Conservation (phyloP, 2,113 vertebrate genomes). For the Sinosuthora webbiana region DNA sequence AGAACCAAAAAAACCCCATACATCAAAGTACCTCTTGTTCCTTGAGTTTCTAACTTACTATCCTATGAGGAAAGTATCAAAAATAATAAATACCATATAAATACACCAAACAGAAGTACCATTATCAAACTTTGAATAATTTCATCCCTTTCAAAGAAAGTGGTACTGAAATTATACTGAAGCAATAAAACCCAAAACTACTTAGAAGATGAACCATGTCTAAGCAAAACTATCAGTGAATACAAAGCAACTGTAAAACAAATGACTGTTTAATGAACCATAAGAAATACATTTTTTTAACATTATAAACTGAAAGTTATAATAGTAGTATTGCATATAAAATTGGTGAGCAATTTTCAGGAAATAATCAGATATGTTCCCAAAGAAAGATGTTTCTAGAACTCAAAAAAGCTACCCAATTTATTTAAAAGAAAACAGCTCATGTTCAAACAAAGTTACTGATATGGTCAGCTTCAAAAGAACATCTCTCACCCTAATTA, state of each 20-base stretch:
- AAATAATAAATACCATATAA: background rate
- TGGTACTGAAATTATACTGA: background rate
- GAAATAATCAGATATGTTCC: background rate
- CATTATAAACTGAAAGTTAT: background rate
- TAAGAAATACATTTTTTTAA: background rate
- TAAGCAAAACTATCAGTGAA: background rate
- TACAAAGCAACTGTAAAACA: background rate
- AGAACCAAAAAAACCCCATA: fast-evolving
- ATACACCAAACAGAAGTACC: background rate
- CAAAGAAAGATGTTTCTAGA: background rate
- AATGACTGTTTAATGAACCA: background rate
- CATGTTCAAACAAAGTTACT: background rate
- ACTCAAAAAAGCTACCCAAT: background rate
- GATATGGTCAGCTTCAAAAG: background rate
- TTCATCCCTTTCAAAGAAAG: background rate
- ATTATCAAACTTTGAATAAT: background rate
- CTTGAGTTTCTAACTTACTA: background rate
- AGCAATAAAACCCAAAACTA: background rate
- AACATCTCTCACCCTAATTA: background rate
- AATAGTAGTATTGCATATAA: background rate
- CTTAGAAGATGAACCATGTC: background rate
- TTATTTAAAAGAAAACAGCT: background rate
- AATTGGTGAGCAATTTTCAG: background rate
- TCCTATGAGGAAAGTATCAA: background rate
- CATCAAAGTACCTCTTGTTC: background rate